These are phyloP conservation scores for Perccottus glenii DNA, from an alignment of 2,113 vertebrate genomes.

Conservation along the genomic window DNA sequence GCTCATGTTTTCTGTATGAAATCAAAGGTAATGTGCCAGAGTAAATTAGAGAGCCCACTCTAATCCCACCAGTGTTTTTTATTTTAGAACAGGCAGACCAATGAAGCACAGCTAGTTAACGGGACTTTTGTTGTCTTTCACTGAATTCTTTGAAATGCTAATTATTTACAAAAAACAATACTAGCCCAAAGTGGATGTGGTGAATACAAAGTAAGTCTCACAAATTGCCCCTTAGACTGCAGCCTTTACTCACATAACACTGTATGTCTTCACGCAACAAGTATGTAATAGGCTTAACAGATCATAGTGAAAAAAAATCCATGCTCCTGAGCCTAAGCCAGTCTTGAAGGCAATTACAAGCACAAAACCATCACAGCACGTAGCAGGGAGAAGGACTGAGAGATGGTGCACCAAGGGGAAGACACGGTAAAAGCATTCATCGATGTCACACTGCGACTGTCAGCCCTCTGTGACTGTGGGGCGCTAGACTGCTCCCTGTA, in stretches of 20 bases:
- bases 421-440: conserved; percentile 15
- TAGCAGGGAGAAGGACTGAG: conserved; percentile 11
- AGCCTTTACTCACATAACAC: conserved; percentile 43
- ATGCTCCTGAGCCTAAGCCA: conserved; percentile 49
- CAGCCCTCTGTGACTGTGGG: conserved; percentile 1
- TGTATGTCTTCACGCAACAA: conserved; percentile 67
- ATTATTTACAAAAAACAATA: conserved; percentile 52
- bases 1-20: not conserved
- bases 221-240: conserved; percentile 53
- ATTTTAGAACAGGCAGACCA: not conserved
- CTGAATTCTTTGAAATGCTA: conserved; percentile 43
- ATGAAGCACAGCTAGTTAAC: not conserved
- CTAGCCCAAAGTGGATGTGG: conserved; percentile 19
- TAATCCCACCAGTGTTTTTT: not conserved
- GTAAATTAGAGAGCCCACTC: not conserved
- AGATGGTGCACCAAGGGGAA: not conserved
- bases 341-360: conserved; percentile 66
- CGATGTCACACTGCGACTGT: conserved; percentile 15
- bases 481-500: conserved; percentile 43
- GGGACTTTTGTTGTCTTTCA: conserved; percentile 26
- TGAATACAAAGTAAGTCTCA: conserved; percentile 52
- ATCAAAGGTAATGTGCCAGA: not conserved
- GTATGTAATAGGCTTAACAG: conserved; percentile 75
- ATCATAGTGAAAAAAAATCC: conserved; percentile 59
- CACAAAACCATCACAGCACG: conserved; percentile 41